These are phyloP conservation scores for Cichladusa arquata DNA, from an alignment of 2,113 vertebrate species.

Conservation along the genomic window DNA sequence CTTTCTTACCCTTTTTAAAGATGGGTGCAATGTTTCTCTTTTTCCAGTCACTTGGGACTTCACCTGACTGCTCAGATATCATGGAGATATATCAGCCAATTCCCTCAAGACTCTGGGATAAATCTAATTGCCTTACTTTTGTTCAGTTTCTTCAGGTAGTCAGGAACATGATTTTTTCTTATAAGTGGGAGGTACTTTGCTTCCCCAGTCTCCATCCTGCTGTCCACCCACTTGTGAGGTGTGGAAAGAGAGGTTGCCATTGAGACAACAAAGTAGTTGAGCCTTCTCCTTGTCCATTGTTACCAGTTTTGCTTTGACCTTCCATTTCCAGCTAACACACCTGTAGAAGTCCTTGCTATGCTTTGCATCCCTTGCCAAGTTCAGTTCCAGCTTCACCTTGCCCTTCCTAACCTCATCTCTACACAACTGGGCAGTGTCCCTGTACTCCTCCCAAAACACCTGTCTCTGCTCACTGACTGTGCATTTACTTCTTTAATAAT, in stretches of 20 bases:
- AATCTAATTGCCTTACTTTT: not conserved
- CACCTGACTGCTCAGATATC: not conserved
- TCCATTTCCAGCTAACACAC: not conserved
- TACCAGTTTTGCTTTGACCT: not conserved
- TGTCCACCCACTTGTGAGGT: not conserved
- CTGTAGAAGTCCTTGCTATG: not conserved
- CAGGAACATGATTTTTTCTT: not conserved
- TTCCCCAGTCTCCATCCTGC: not conserved
- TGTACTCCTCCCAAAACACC: not conserved
- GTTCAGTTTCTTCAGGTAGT: not conserved
- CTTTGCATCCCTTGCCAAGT: not conserved
- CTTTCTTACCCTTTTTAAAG: not conserved
- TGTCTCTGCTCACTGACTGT: not conserved
- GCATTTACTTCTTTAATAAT: not conserved
- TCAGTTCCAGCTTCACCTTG: not conserved
- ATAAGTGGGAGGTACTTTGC: not conserved
- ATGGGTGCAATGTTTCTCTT: not conserved
- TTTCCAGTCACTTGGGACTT: not conserved
- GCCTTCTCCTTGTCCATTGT: accelerated
- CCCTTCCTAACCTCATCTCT: not conserved
- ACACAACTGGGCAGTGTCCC: not conserved
- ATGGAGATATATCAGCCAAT: not conserved
- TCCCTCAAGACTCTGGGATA: not conserved
- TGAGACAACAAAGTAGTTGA: not conserved
- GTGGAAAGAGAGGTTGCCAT: not conserved